These are phyloP conservation scores for Pachyseris speciosa DNA, from an alignment of 64 coral and sea anemone genomes.

Conservation along the genomic window DNA sequence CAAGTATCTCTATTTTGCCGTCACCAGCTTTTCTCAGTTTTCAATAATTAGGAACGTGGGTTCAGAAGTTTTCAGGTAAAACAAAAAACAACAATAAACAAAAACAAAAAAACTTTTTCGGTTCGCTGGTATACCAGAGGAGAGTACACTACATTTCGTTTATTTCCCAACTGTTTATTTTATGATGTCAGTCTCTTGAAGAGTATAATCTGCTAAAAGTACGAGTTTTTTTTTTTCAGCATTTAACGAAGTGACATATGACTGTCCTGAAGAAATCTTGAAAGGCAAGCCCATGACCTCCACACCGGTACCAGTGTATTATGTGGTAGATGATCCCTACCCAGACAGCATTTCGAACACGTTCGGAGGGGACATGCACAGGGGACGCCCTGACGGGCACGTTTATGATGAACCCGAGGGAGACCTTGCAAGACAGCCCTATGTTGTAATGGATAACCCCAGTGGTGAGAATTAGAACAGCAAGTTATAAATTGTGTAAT, in stretches of 20 bases:
- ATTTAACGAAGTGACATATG: conserved; percentile 11
- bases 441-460: conserved; percentile 18
- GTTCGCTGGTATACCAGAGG: too few species aligned
- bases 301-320: conserved; percentile 1
- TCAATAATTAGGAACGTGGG: too few species aligned
- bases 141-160: too few species aligned
- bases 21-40: too few species aligned
- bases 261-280: conserved; percentile 29
- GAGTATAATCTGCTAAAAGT: too few species aligned
- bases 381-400: conserved; percentile 29
- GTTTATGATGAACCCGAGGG: conserved; percentile 11
- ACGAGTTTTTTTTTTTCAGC: not conserved
- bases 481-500: too few species aligned
- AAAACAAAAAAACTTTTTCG: too few species aligned
- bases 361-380: not conserved
- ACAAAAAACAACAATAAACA: too few species aligned
- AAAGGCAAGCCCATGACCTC: not conserved
- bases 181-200: too few species aligned
- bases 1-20: too few species aligned
- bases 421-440: not conserved
- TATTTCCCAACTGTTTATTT: too few species aligned
- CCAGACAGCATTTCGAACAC: conserved; percentile 23
- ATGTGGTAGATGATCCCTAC: conserved; percentile 10
- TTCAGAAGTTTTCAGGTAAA: too few species aligned
- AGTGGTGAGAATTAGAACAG: not conserved